A percentile compares a stretch with the other conserved stretches of the same genome.
Conservation (phyloP, 2,113 vertebrate species). For the Bujurquina vittata region DNA sequence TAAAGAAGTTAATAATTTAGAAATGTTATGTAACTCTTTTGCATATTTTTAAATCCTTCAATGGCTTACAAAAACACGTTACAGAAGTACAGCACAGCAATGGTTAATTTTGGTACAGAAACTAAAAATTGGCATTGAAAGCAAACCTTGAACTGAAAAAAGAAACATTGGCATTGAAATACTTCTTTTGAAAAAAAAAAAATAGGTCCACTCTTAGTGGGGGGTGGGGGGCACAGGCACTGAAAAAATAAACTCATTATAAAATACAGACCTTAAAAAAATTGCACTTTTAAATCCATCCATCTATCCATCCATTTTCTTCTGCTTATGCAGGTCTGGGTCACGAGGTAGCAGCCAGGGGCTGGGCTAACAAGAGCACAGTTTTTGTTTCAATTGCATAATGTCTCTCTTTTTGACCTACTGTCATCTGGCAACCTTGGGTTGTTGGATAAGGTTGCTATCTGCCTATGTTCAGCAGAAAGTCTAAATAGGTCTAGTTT, state of each 20-base stretch:
- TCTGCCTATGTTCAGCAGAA: not conserved
- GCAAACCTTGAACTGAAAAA: not conserved
- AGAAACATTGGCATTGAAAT: not conserved
- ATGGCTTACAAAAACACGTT: conserved; percentile 58
- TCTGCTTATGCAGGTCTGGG: not conserved
- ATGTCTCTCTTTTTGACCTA: not conserved
- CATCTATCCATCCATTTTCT: not conserved
- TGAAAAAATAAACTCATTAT: not conserved
- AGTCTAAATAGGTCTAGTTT: not conserved
- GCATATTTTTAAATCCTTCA: conserved; percentile 76
- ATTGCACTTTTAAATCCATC: not conserved
- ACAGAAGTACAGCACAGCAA: conserved; percentile 8
- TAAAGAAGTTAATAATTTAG: conserved; percentile 81
- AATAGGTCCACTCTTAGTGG: not conserved
- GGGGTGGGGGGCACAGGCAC: not conserved
- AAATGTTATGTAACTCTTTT: conserved; percentile 78
- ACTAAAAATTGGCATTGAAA: not conserved
- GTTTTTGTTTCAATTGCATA: not conserved
- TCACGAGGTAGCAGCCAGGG: too few relatives aligned
- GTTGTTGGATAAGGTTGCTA: not conserved
- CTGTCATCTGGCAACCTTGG: not conserved
- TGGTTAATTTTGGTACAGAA: not conserved
- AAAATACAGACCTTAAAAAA: not conserved
- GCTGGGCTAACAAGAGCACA: not conserved
- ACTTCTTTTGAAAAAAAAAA: not conserved